Evolutionary conservation across 2,888 invertebrate genomes (phyloP).

Genomic region (Catocala fraxini): DNA sequence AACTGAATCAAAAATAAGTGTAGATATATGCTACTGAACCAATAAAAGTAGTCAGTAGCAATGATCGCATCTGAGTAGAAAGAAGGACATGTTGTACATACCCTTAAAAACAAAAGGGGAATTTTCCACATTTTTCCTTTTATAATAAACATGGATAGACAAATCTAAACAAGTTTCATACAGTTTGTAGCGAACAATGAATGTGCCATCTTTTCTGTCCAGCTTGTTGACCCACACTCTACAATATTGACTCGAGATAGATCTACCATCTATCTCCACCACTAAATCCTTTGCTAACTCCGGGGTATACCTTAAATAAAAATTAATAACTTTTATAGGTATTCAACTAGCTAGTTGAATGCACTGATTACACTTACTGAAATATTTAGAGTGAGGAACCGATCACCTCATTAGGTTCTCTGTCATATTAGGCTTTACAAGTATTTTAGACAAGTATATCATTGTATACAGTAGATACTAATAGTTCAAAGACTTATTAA

Average conservation of each 20-base stretch:
- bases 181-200: conserved; percentile 94
- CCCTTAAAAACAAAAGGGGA: conserved; percentile 90
- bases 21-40: too few relatives aligned
- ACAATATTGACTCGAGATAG: conserved; percentile 86
- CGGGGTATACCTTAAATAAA: conserved; percentile 78
- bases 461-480: too few relatives aligned
- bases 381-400: too few relatives aligned
- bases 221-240: conserved; percentile 92
- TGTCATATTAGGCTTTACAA: too few relatives aligned
- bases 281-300: conserved; percentile 82
- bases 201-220: conserved; percentile 94
- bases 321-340: background rate
- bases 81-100: conserved; percentile 57
- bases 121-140: conserved; percentile 88
- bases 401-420: too few relatives aligned
- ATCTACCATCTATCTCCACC: conserved; percentile 88
- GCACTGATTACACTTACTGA: too few relatives aligned
- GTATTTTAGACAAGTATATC: too few relatives aligned
- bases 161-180: conserved; percentile 92
- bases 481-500: too few relatives aligned
- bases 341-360: conserved; percentile 12
- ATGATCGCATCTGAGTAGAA: too few relatives aligned
- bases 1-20: too few relatives aligned
- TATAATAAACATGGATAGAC: conserved; percentile 90
- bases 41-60: background rate